phyloP scores from a whole-genome alignment of 2,888 invertebrate species.

The Fissipunctia ypsillon region DNA sequence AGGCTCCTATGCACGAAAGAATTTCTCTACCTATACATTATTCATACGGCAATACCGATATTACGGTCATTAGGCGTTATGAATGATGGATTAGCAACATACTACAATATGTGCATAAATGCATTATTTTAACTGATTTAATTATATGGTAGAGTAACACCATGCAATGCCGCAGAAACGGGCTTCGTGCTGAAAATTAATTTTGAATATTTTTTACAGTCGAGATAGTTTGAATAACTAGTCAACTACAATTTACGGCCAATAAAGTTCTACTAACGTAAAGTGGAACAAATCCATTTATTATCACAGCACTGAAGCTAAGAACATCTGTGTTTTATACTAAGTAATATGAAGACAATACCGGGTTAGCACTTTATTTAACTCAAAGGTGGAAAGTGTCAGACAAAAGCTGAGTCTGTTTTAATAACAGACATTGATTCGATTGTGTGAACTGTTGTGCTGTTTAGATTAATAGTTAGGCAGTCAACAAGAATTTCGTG shows the following conservation, averaged over 20 bases:
- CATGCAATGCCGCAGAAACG: background rate
- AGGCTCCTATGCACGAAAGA: conserved; percentile 1
- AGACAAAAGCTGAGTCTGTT: conserved; percentile 15
- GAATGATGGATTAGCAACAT: conserved; percentile 46
- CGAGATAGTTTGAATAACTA: conserved; percentile 6
- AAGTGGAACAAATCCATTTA: conserved; percentile 20
- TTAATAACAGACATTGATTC: conserved; percentile 8
- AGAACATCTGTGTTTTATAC: conserved; percentile 16
- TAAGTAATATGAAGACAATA: conserved; percentile 18
- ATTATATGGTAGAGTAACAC: conserved; percentile 2
- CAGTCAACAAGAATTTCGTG: background rate
- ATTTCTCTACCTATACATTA: conserved; percentile 33
- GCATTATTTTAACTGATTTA: conserved; percentile 28
- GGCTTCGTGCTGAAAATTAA: background rate
- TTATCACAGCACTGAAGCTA: conserved; percentile 4
- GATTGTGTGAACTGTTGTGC: background rate
- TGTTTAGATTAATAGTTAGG: background rate
- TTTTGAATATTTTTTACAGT: background rate
- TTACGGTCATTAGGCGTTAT: conserved; percentile 50
- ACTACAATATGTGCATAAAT: conserved; percentile 5
- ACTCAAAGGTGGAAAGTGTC: background rate
- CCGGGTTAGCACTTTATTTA: conserved; percentile 1
- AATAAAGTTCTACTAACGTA: background rate
- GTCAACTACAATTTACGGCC: background rate
- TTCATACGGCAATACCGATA: conserved; percentile 40